Percentiles rank a stretch among this genome's conserved stretches.
phyloP scores from a whole-genome alignment of 2,888 invertebrate genomes.

The Drosophila melanocephala region DNA sequence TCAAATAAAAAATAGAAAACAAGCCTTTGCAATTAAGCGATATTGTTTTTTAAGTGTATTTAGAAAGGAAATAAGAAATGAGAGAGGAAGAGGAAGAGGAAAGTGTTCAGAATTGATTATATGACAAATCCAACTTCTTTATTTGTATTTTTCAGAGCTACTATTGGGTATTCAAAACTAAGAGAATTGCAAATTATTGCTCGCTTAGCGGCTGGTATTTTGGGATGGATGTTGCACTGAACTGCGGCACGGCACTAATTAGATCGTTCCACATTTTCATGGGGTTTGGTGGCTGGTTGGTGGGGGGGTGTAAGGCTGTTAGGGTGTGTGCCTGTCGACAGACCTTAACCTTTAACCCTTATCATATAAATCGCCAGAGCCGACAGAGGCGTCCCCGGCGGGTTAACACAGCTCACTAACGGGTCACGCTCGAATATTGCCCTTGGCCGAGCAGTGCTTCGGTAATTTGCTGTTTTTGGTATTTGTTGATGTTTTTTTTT shows the following conservation, averaged over 20 bases:
- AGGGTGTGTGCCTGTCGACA: slow-evolving; percentile 60
- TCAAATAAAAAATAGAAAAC: background rate
- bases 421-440: slow-evolving; percentile 48
- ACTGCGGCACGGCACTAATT: slow-evolving; percentile 55
- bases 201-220: background rate
- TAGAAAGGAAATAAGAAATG: background rate
- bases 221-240: background rate
- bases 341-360: slow-evolving; percentile 70
- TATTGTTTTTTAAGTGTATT: background rate
- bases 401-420: slow-evolving; percentile 46
- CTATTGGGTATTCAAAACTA: background rate
- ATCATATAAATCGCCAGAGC: slow-evolving; percentile 63
- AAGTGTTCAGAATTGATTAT: background rate
- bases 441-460: slow-evolving; percentile 53
- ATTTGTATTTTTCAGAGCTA: background rate
- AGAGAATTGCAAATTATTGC: slow-evolving; percentile 4
- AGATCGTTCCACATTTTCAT: slow-evolving; percentile 66
- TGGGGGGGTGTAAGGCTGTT: background rate
- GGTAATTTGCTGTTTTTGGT: slow-evolving; percentile 43
- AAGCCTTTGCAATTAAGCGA: background rate
- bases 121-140: background rate
- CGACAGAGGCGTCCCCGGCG: slow-evolving; percentile 5
- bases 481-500: background rate
- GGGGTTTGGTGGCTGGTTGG: slow-evolving; percentile 15
- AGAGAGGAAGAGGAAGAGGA: background rate